These are phyloP conservation scores for Tipula lateralis DNA, from an alignment of 2,888 invertebrate genomes.

Conservation along the genomic window DNA sequence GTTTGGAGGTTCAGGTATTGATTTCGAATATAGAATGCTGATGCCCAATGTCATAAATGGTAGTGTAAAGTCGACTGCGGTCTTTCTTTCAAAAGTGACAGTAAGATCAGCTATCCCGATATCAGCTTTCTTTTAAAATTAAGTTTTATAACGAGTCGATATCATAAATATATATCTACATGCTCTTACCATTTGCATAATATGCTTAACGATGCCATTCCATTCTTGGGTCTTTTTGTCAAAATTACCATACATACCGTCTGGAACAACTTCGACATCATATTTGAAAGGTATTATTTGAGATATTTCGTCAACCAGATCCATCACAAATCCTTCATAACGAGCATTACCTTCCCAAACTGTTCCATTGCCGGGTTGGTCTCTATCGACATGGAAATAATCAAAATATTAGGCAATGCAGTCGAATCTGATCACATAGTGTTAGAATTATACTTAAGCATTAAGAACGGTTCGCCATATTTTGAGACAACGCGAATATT, in stretches of 20 bases:
- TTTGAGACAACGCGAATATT: slow-evolving; percentile 67
- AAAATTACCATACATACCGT: slow-evolving; percentile 65
- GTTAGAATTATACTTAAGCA: slow-evolving; percentile 50
- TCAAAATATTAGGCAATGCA: no score
- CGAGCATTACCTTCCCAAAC: slow-evolving; percentile 65
- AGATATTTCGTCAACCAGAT: slow-evolving; percentile 79
- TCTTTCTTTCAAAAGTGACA: slow-evolving; percentile 84
- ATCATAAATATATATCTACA: not conserved
- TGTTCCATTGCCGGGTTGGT: slow-evolving; percentile 47
- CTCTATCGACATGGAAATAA: not conserved
- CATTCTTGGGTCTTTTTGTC: slow-evolving; percentile 67
- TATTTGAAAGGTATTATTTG: slow-evolving; percentile 63
- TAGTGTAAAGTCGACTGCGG: slow-evolving; percentile 88
- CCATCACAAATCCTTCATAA: slow-evolving; percentile 86
- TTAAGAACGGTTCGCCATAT: slow-evolving; percentile 68
- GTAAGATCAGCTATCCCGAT: slow-evolving; percentile 94
- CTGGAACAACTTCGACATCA: slow-evolving; percentile 65
- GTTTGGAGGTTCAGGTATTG: slow-evolving; percentile 70
- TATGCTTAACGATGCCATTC: slow-evolving; percentile 71
- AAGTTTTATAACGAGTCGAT: no score
- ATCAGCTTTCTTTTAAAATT: slow-evolving; percentile 83
- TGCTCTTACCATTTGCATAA: slow-evolving; percentile 74
- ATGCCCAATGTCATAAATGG: slow-evolving; percentile 97
- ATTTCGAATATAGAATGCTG: slow-evolving; percentile 80
- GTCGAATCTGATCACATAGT: not conserved